A percentile compares a stretch with the other conserved stretches of the same genome.
Evolutionary conservation across 2,888 invertebrate genomes (phyloP).

Genomic region (Leucophenga maculata): DNA sequence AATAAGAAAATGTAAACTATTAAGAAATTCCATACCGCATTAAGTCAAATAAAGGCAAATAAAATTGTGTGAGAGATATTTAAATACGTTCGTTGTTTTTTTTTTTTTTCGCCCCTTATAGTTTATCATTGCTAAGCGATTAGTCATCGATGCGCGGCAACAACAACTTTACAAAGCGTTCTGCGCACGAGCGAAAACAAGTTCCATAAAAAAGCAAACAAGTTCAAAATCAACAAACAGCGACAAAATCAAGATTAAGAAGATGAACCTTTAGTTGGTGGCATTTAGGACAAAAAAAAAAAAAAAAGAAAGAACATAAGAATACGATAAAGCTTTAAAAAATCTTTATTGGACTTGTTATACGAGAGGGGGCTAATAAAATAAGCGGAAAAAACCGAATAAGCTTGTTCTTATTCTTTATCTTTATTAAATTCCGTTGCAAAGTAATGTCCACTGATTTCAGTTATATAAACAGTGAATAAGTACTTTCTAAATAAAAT

Average conservation of each 20-base stretch:
- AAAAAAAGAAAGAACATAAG: no score
- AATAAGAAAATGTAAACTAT: conserved; percentile 11
- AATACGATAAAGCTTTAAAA: no score
- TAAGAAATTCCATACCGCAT: conserved; percentile 11
- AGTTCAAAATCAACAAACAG: neutral
- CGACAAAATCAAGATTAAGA: neutral
- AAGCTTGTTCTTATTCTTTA: no score
- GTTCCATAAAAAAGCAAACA: conserved; percentile 1
- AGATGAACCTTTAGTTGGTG: neutral
- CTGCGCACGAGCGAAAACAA: conserved; percentile 20
- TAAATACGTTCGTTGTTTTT: neutral
- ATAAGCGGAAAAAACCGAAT: no score
- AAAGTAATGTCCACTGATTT: no score
- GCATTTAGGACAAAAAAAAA: no score
- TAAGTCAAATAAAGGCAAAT: conserved; percentile 21
- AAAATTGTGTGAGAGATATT: conserved; percentile 11
- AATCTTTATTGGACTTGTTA: no score
- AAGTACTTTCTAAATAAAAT: no score
- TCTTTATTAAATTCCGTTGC: no score
- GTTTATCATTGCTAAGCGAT: conserved; percentile 28
- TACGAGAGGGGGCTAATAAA: no score
- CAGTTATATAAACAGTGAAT: no score
- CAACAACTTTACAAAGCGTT: conserved; percentile 3
- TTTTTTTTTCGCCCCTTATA: conserved; percentile 30
- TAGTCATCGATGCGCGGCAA: conserved; percentile 29